A percentile compares a stretch with the other conserved stretches of the same genome.
phyloP scores from a whole-genome alignment of 2,797 vertebrate species.

The Alauda arvensis region DNA sequence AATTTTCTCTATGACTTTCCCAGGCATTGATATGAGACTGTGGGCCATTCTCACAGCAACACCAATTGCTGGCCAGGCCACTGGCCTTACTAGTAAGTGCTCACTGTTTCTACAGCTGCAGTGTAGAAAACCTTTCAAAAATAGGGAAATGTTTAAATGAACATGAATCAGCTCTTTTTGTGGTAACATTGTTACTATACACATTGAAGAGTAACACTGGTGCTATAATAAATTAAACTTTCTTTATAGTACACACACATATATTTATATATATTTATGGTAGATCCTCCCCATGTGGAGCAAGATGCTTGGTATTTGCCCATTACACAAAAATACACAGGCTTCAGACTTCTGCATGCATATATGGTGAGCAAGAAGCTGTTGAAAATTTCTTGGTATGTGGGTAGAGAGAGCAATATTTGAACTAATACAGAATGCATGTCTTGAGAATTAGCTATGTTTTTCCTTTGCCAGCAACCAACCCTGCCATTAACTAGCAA shows the following conservation, averaged over 20 bases:
- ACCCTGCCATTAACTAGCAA: neutral
- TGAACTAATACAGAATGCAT: neutral
- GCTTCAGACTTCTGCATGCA: neutral
- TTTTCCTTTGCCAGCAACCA: neutral
- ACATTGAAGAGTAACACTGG: neutral
- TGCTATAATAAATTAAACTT: neutral
- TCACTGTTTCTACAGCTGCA: neutral
- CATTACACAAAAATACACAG: neutral
- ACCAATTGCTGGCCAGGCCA: neutral
- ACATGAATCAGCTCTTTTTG: neutral
- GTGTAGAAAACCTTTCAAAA: neutral
- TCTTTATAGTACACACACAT: neutral
- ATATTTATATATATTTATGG: no score
- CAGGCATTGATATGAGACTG: no score
- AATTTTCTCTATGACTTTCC: neutral
- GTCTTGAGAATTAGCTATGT: neutral
- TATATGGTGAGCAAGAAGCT: neutral
- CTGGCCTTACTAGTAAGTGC: no score
- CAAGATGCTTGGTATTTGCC: neutral
- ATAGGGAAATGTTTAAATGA: rapidly evolving
- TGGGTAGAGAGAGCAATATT: neutral
- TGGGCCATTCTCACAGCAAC: neutral
- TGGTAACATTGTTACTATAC: neutral
- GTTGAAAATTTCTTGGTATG: neutral
- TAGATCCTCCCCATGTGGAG: rapidly evolving